phyloP scores from a whole-genome alignment of 1,140 invertebrate species.

The Ridgeia piscesae region DNA sequence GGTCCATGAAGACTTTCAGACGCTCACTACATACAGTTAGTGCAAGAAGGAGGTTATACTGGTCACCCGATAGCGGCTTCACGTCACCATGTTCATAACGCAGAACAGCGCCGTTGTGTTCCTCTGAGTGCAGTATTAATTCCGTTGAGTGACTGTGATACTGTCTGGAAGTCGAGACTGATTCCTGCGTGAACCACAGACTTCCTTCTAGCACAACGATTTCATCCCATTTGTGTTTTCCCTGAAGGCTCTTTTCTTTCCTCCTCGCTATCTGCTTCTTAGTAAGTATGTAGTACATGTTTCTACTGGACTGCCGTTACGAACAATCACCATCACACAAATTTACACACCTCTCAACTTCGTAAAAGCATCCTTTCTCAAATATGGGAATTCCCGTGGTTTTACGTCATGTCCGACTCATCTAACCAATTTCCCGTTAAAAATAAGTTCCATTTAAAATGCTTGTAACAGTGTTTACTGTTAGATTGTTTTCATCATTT shows the following conservation, averaged over 20 bases:
- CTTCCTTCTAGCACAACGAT: conserved; percentile 20
- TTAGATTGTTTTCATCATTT: background rate
- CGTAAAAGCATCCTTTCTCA: background rate
- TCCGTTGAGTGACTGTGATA: conserved; percentile 13
- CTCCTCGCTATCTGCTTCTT: conserved; percentile 22
- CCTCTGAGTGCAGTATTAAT: conserved; percentile 19
- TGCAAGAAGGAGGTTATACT: conserved; percentile 14
- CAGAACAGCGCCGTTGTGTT: conserved; percentile 18
- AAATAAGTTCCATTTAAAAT: background rate
- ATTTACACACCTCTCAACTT: background rate
- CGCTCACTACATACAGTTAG: conserved; percentile 23
- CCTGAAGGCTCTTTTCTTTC: conserved; percentile 18
- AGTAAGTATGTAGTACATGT: conserved; percentile 21
- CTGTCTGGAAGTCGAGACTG: conserved; percentile 6
- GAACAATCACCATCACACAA: background rate
- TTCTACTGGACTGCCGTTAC: background rate
- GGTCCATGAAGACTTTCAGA: conserved; percentile 24
- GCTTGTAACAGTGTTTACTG: background rate
- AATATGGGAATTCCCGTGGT: background rate
- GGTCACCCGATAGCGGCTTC: conserved; percentile 1
- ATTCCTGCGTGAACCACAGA: conserved; percentile 16
- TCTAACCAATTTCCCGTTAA: background rate
- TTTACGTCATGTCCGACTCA: conserved; percentile 4
- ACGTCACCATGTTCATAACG: conserved; percentile 20
- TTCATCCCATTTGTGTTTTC: conserved; percentile 21